Base-by-base conservation (phyloP, 2,113 vertebrate genomes). In the Callipepla squamata region DNA sequence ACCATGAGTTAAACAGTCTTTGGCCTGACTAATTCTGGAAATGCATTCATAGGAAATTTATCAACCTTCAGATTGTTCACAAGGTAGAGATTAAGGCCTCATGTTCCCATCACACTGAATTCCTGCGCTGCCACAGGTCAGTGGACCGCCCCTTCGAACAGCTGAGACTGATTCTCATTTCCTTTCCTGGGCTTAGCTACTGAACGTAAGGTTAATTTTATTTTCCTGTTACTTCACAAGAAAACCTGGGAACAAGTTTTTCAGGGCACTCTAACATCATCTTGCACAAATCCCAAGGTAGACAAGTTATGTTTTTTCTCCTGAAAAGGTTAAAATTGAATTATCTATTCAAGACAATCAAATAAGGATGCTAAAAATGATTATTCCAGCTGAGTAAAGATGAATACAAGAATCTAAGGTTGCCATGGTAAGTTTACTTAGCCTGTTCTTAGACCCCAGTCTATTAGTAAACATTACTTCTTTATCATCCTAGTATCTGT, bases 161-260 rank as follows among this genome's bases (percentile, higher is more conserved):
- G 45, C 6, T 38, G 1, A 16, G 14, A 89, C 6, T 44, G 36
- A 75, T 55, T 82, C 40, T 65, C 53, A 42, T 34, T 53, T 75
- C n/a, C 53, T 74, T 3, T 2, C 9, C 55, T 5, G 2, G 9
- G 0, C 1, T 5, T 42, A 59, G 20, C 10, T 16, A 57, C 7
- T 7, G 26, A 89, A 59, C 79, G n/a, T 5, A 63, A 67, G 9
- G 10, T 10, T 17, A 75, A 32, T 38, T 59, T 9, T 78, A 23
- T 16, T 65, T 80, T 68, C 20, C 7, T 73, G 3, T 21, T 50
- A 75, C 75, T 51, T 87, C 13, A 61, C 0, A 1, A 16, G 14
- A 94, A 48, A 78, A 19, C 36, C 61, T 40, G 3, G 63, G 47
- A 9, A 38, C 48, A 81, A 48, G 18, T 61, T 38, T 30, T 94